Base-by-base conservation (phyloP, 2,888 invertebrate genomes). In the Clanis bilineata region DNA sequence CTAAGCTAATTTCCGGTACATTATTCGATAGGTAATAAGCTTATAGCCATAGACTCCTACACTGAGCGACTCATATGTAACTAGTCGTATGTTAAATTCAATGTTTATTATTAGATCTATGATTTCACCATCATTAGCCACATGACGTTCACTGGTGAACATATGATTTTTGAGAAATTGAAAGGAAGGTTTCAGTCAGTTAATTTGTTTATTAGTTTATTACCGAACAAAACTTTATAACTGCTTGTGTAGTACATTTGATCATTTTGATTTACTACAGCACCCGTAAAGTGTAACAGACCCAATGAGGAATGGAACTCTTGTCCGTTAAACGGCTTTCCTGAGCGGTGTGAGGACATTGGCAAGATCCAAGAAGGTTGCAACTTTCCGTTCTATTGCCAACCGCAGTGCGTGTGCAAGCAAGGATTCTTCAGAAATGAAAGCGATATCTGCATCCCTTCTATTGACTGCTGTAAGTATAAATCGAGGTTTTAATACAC, bases 351-450 rank as follows among this genome's bases (percentile, higher is more conserved):
- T 43, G 60, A 65, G 21, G 69, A 76, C 25, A 56, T 66, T 21
- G 56, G 38, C 23, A 39, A 41, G 25, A 25, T 39, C 15, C 51
- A 28, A 22, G 41, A 36, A 12, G 12, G 0, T 5, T 57, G 45
- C 22, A n/a, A 28, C 10, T 18, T 21, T 12, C n/a, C 22, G 4
- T 22, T 38, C 2, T 36, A 70, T 51, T 75, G 74, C 45, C 58
- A 63, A 15, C 80, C 82, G 3, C 65, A 70, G 39, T 82, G 82
- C 59, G 72, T 77, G 9, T 82, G 80, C 54, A 60, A 58, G n/a
- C 32, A 69, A 1, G 74, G 72, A 0, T 74, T 65, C 45, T 73
- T 66, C 44, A 75, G 78, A 60, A 70, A 80, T 60, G 44, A 61
- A 1, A 59, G 55, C 21, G 76, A 65, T 3, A 22, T 62, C 32